Conservation (phyloP, 2,888 invertebrate genomes). For the Torymus tubicola region DNA sequence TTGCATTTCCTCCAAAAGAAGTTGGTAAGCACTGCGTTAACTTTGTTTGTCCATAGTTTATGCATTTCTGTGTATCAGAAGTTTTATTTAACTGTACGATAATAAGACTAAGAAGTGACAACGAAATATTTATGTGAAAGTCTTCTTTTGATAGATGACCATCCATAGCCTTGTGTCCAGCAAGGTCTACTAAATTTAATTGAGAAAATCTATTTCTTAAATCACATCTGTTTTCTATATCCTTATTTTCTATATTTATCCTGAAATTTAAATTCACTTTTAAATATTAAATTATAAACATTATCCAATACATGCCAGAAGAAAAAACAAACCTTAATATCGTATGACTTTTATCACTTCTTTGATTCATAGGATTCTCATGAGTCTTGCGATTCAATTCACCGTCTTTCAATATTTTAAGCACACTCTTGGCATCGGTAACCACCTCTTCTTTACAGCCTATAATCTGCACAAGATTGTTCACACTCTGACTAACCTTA, state of each 20-base stretch:
- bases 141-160: slow-evolving; percentile 89
- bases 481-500: slow-evolving; percentile 81
- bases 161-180: slow-evolving; percentile 89
- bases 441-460: slow-evolving; percentile 82
- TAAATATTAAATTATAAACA: slow-evolving; percentile 2
- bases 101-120: slow-evolving; percentile 86
- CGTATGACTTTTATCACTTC: slow-evolving; percentile 91
- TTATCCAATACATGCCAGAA: too few species aligned
- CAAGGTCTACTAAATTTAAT: slow-evolving; percentile 91
- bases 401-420: slow-evolving; percentile 80
- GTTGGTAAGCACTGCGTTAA: slow-evolving; percentile 89
- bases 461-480: slow-evolving; percentile 81
- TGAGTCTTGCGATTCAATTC: slow-evolving; percentile 85
- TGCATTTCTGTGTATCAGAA: slow-evolving; percentile 76
- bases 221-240: slow-evolving; percentile 76
- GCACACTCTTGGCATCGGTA: slow-evolving; percentile 80
- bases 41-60: slow-evolving; percentile 89
- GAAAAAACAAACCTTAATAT: slow-evolving; percentile 81
- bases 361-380: slow-evolving; percentile 91
- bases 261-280: slow-evolving; percentile 50
- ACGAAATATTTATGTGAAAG: slow-evolving; percentile 86
- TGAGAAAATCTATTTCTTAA: slow-evolving; percentile 85
- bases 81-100: slow-evolving; percentile 87
- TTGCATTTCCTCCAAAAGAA: slow-evolving; percentile 91
- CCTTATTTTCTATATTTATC: slow-evolving; percentile 82